Evolutionary conservation across 2,888 invertebrate genomes (phyloP), one percentile per base, ranked within the genome.

Genomic region (Leucophenga montana): DNA sequence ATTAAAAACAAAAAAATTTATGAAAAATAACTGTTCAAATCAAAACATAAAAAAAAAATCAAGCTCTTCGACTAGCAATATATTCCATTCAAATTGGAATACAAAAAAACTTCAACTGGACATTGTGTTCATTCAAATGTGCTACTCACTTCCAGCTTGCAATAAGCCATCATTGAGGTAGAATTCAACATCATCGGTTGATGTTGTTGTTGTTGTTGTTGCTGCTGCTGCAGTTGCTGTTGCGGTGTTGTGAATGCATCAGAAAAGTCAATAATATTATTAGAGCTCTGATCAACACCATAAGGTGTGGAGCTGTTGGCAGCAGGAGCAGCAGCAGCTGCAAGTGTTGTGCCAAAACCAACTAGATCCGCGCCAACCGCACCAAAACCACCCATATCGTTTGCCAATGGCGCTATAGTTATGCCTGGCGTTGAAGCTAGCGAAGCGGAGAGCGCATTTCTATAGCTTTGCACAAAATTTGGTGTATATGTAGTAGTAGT

Each of bases 111-210:
- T 14, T 16, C 14, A 61, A 20, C 33, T 31, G n/a, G 8, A 18
- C 33, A 16, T 48, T 64, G 14, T 16, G 22, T 20, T n/a, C 57
- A 27, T n/a, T 33, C 8, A 31, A 27, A 33, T 18, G 50, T 16
- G 50, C 50, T 22, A 86, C 86, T 86, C 86, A 86, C 86, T 85
- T 86, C 86, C 78, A 84, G 74, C 76, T 85, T 85, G 76, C 85
- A 86, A 71, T 77, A 80, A 50, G 16, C 68, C 70, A 62, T 20
- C 59, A 59, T 31, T 33, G 59, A 14, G 33, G 16, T 50, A 18
- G 39, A 39, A 39, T 39, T 39, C 39, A 11, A 39, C 11, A 39
- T 11, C 39, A 39, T n/a, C 50, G n/a, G 33, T 16, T n/a, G n/a
- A n/a, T 59, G 59, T 6, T n/a, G 59, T 59, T 31, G 33, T 31